Conservation (phyloP, 2,113 vertebrate genomes). For the Gallinago paraguaiae region DNA sequence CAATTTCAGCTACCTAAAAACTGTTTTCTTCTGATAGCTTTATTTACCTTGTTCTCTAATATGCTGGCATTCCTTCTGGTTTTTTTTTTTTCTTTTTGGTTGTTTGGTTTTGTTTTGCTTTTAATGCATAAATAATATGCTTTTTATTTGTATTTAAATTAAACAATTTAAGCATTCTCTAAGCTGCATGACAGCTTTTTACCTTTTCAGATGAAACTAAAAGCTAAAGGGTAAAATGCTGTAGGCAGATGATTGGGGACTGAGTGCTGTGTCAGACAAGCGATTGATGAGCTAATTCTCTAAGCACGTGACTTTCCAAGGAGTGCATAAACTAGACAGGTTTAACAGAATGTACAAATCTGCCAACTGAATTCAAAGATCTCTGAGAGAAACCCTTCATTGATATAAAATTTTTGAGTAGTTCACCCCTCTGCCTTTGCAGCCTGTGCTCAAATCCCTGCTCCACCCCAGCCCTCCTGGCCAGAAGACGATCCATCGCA, state of each 20-base stretch:
- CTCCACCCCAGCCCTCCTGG: not conserved
- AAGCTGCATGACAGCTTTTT: not conserved
- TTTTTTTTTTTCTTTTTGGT: not conserved
- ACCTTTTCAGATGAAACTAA: not conserved
- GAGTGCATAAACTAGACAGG: not conserved
- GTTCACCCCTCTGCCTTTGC: not conserved
- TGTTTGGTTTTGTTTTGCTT: too few species aligned
- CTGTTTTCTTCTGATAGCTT: not conserved
- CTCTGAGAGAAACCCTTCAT: not conserved
- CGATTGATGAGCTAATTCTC: not conserved
- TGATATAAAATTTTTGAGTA: not conserved
- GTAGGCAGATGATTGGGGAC: not conserved
- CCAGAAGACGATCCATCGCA: not conserved
- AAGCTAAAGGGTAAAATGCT: not conserved
- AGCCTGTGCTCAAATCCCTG: not conserved
- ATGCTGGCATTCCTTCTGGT: not conserved
- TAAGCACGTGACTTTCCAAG: not conserved
- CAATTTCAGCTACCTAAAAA: not conserved
- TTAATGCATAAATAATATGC: not conserved
- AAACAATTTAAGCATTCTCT: not conserved
- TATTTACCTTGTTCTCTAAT: not conserved
- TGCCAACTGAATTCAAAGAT: not conserved
- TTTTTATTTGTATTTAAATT: not conserved
- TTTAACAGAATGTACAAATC: not conserved
- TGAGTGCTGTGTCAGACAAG: not conserved